These are phyloP conservation scores for Peromyscus aztecus DNA, from an alignment of 2,797 vertebrate species.

Conservation along the genomic window DNA sequence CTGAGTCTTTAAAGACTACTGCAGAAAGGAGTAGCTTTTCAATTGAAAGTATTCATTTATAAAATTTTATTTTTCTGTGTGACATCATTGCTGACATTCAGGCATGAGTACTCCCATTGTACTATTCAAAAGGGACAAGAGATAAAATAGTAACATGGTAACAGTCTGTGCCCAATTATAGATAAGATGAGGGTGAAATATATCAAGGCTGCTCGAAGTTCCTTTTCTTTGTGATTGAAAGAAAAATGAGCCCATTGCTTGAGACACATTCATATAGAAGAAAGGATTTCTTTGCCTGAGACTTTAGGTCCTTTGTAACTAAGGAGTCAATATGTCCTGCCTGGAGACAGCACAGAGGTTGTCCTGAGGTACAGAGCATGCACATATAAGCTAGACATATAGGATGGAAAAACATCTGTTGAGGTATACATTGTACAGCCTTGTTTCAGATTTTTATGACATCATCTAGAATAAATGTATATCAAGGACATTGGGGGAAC, in stretches of 20 bases:
- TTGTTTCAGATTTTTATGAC: constrained; percentile 16
- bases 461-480: not conserved
- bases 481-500: not conserved
- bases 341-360: not conserved
- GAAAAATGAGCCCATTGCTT: not conserved
- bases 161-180: not conserved
- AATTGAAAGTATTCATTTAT: not conserved
- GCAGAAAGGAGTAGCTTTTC: not conserved
- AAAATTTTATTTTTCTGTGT: not conserved
- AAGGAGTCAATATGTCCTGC: not conserved
- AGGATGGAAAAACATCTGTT: not conserved
- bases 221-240: not conserved
- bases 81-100: not conserved
- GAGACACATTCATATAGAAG: not conserved
- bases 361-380: not conserved
- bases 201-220: not conserved
- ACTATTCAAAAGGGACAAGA: not conserved
- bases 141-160: not conserved
- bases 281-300: not conserved
- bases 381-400: not conserved
- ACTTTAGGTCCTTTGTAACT: not conserved
- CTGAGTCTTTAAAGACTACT: not conserved
- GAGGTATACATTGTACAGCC: not conserved
- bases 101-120: not conserved
- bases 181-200: not conserved